Percentiles rank a stretch among this genome's conserved stretches.
Evolutionary conservation across 2,113 vertebrate species (phyloP).

Genomic region (human (Homo sapiens)): DNA sequence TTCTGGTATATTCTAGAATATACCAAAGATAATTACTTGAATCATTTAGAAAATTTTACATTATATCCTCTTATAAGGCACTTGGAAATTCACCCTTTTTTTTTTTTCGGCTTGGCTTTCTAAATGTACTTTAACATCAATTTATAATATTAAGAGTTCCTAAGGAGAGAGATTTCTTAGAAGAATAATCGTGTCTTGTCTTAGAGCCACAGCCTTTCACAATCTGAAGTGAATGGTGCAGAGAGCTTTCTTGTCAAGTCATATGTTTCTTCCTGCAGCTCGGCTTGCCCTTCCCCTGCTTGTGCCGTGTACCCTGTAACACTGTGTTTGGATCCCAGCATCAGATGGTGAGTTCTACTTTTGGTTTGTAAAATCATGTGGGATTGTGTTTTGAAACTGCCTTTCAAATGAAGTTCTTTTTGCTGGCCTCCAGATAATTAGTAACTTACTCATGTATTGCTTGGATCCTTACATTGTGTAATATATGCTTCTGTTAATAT

Average conservation of each 20-base stretch:
- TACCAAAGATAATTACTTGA: background rate
- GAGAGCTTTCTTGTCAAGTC: background rate
- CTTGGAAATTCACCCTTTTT: background rate
- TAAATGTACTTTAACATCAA: background rate
- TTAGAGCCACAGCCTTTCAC: background rate
- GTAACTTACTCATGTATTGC: background rate
- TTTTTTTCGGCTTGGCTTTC: background rate
- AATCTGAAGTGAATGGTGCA: background rate
- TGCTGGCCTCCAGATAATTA: background rate
- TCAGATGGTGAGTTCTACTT: conserved; percentile 92
- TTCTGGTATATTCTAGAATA: conserved; percentile 23
- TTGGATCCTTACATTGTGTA: background rate
- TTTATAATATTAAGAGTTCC: conserved; percentile 2
- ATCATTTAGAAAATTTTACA: conserved; percentile 15
- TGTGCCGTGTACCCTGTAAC: conserved; percentile 97
- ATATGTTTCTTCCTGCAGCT: conserved; percentile 80
- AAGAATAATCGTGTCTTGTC: background rate
- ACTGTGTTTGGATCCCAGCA: conserved; percentile 98
- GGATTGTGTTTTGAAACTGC: conserved; percentile 30
- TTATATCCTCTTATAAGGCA: background rate
- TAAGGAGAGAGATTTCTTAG: background rate
- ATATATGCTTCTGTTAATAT: background rate
- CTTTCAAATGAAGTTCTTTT: background rate
- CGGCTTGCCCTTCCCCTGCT: conserved; percentile 86
- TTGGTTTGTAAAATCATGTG: background rate